These are phyloP conservation scores for Macrosiphum euphorbiae DNA, from an alignment of 2,888 invertebrate genomes.

Conservation along the genomic window DNA sequence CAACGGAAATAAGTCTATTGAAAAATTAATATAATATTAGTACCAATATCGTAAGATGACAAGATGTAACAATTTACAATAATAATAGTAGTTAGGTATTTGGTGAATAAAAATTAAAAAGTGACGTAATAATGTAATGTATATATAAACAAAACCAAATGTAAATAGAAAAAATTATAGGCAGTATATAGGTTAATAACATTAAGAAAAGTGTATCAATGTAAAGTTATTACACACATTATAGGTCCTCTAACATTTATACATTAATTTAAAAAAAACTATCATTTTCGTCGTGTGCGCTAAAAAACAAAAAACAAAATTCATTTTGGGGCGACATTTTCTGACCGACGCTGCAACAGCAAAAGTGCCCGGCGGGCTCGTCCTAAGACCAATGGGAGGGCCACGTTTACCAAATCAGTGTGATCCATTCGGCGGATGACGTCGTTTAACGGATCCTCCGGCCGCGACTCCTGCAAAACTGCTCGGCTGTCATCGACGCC, in stretches of 20 bases:
- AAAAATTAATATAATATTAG: no score
- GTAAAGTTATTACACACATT: no score
- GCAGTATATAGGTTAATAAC: no score
- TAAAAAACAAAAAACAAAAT: no score
- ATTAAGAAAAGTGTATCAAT: no score
- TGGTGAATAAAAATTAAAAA: neutral
- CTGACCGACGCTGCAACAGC: neutral
- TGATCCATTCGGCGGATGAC: conserved; percentile 28
- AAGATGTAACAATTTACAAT: neutral
- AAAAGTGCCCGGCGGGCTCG: neutral
- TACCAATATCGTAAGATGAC: neutral
- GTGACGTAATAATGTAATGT: neutral
- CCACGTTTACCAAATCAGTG: conserved; percentile 38
- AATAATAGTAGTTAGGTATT: neutral
- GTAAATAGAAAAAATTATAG: neutral
- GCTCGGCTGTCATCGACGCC: neutral
- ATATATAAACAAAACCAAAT: neutral
- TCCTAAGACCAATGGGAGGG: conserved; percentile 21
- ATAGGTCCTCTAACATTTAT: no score
- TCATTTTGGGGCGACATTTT: no score
- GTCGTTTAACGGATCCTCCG: neutral
- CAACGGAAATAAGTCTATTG: no score
- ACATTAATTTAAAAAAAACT: no score
- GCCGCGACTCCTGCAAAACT: no score
- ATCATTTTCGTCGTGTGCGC: neutral